Conservation (phyloP, 2,888 invertebrate species). For the Eupeodes latifasciatus region DNA sequence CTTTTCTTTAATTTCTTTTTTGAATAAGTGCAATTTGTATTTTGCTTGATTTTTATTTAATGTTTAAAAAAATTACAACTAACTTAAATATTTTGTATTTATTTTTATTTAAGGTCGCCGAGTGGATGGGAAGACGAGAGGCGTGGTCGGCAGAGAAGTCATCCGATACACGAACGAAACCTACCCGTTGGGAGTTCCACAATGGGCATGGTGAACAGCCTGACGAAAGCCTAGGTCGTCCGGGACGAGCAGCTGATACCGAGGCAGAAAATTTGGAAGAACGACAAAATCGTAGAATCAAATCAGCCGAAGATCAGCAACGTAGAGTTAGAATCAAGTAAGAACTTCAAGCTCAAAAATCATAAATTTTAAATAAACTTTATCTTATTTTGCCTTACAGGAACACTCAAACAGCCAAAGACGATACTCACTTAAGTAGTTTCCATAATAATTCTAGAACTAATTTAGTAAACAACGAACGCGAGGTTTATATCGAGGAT, state of each 20-base stretch:
- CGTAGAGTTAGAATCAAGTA: slow-evolving; percentile 83
- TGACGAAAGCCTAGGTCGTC: slow-evolving; percentile 83
- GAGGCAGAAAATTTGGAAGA: slow-evolving; percentile 69
- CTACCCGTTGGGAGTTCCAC: slow-evolving; percentile 89
- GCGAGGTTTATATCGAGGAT: slow-evolving; percentile 83
- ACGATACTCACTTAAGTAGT: slow-evolving; percentile 81
- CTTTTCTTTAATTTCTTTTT: slow-evolving; percentile 29
- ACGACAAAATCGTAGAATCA: slow-evolving; percentile 78
- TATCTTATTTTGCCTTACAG: slow-evolving; percentile 77
- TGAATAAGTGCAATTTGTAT: slow-evolving; percentile 5
- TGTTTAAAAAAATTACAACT: background rate
- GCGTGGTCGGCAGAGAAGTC: slow-evolving; percentile 93
- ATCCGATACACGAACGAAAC: slow-evolving; percentile 87
- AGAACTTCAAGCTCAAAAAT: slow-evolving; percentile 22
- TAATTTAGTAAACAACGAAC: slow-evolving; percentile 83
- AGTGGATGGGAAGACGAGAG: slow-evolving; percentile 91
- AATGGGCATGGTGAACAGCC: slow-evolving; percentile 86
- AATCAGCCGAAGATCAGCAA: slow-evolving; percentile 82
- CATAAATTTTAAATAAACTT: background rate
- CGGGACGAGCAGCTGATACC: slow-evolving; percentile 82
- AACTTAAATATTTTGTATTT: background rate
- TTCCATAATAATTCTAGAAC: slow-evolving; percentile 84
- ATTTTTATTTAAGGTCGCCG: slow-evolving; percentile 84
- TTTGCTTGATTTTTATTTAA: background rate
- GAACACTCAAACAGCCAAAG: slow-evolving; percentile 83